These are phyloP conservation scores for Myotis pilosus DNA, from an alignment of 2,797 vertebrate species.

Conservation along the genomic window DNA sequence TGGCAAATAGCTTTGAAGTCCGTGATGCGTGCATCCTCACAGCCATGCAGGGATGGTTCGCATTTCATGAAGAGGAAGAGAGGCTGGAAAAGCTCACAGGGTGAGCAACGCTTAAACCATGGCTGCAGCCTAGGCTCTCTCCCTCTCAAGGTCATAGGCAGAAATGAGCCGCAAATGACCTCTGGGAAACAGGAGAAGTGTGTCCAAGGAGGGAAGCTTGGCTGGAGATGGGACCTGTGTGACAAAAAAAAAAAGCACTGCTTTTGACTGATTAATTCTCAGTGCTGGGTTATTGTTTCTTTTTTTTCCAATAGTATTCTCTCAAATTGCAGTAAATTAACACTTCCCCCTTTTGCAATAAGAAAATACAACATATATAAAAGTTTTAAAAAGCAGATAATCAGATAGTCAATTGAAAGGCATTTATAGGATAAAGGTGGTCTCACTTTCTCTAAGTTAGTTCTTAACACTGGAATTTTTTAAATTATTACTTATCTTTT, in stretches of 20 bases:
- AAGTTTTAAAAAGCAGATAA: neutral
- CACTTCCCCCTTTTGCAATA: neutral
- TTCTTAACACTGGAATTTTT: neutral
- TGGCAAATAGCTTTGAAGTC: neutral
- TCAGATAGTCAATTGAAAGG: neutral
- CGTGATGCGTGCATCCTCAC: neutral
- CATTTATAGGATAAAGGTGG: neutral
- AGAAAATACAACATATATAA: conserved; percentile 7
- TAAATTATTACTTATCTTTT: neutral
- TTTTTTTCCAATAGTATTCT: neutral
- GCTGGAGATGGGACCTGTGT: neutral
- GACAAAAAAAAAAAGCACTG: neutral
- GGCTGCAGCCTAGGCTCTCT: neutral
- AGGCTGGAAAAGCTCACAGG: neutral
- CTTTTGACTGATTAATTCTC: neutral
- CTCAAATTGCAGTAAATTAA: conserved; percentile 22
- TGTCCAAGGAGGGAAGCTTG: neutral
- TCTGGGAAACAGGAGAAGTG: neutral
- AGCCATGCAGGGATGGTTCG: neutral
- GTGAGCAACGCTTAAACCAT: neutral
- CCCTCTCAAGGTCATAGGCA: conserved; percentile 6
- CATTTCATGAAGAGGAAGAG: neutral
- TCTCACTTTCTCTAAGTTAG: neutral
- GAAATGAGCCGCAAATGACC: neutral
- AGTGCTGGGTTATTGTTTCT: neutral